Percentiles rank a stretch among this genome's conserved stretches.
phyloP scores from a whole-genome alignment of 2,888 invertebrate genomes.

The Taphrorychus bicolor region DNA sequence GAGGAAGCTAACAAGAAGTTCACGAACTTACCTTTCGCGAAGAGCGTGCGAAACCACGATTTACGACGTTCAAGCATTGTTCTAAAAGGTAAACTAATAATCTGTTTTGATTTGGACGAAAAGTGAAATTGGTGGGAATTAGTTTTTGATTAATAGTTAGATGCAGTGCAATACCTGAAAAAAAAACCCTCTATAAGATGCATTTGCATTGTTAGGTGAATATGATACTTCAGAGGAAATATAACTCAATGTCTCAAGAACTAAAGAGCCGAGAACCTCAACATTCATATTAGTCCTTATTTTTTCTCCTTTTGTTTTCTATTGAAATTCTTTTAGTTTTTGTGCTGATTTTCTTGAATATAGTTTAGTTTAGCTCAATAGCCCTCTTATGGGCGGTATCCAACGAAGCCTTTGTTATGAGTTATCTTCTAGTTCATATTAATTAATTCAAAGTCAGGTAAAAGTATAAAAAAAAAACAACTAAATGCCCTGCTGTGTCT shows the following conservation, averaged over 20 bases:
- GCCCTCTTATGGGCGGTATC: no score
- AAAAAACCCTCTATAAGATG: neutral
- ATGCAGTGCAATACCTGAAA: neutral
- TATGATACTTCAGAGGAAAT: neutral
- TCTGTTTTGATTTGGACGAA: neutral
- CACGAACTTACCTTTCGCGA: neutral
- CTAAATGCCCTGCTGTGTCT: no score
- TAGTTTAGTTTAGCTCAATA: no score
- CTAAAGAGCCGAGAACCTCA: no score
- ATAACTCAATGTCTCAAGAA: no score
- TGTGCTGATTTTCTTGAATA: no score
- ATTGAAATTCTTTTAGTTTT: no score
- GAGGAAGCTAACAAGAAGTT: neutral
- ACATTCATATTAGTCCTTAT: no score
- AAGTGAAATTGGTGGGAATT: constrained; percentile 23
- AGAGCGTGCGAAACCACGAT: constrained; percentile 2
- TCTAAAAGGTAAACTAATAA: neutral
- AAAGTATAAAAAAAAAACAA: no score
- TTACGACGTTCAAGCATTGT: neutral
- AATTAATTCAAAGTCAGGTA: no score
- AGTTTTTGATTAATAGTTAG: neutral
- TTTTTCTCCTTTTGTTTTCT: neutral
- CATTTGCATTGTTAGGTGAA: neutral
- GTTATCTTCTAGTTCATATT: no score
- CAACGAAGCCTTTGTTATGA: no score